phyloP scores from a whole-genome alignment of 2,113 vertebrate genomes.

The Datnioides undecimradiatus region DNA sequence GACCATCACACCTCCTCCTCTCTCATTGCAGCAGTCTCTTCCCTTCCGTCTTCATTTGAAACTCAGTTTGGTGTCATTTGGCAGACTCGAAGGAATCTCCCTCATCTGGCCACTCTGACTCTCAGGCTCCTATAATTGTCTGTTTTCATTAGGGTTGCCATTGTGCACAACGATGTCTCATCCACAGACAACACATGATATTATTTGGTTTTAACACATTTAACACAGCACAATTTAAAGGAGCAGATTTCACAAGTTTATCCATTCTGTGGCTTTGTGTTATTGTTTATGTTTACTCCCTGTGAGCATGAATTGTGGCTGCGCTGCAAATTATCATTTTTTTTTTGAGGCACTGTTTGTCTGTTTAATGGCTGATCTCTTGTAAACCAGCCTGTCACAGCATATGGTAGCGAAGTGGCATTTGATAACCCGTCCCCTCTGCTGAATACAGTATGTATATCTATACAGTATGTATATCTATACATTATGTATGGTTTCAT shows the following conservation, averaged over 20 bases:
- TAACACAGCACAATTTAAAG: no score
- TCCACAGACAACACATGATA: slow-evolving; percentile 1
- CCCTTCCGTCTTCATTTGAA: not conserved
- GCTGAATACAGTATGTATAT: not conserved
- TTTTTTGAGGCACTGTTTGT: not conserved
- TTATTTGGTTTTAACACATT: not conserved
- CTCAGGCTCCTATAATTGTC: slow-evolving; percentile 12
- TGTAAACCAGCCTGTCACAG: not conserved
- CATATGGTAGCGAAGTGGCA: not conserved
- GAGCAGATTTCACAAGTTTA: not conserved
- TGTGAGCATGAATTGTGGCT: not conserved
- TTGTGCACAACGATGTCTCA: slow-evolving; percentile 4
- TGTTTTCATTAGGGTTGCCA: not conserved
- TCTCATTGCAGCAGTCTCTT: not conserved
- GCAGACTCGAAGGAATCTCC: slow-evolving; percentile 3
- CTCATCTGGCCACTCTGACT: not conserved
- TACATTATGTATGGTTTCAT: slow-evolving; percentile 46
- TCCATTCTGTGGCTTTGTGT: not conserved
- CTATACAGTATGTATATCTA: slow-evolving; percentile 34
- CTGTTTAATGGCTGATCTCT: not conserved
- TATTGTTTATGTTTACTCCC: not conserved
- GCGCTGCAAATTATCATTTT: not conserved
- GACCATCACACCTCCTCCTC: not conserved
- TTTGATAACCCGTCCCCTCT: slow-evolving; percentile 18
- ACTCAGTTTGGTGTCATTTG: slow-evolving; percentile 1